Evolutionary conservation across 2,888 invertebrate genomes (phyloP), one percentile per base, ranked within the genome.

Genomic region (Pandemis heparana): DNA sequence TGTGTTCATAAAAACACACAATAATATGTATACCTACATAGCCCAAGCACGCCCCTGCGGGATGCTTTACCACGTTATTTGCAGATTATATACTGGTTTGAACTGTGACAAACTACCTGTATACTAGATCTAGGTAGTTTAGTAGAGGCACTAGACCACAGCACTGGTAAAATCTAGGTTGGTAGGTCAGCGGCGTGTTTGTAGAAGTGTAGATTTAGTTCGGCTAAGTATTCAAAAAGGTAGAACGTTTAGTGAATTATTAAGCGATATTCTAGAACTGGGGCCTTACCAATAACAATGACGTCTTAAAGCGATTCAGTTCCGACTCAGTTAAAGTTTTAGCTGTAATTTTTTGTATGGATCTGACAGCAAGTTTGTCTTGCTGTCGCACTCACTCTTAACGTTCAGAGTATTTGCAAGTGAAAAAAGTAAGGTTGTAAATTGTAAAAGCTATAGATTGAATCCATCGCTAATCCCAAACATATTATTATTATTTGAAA

Each of bases 111-210:
- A 5, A 14, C 23, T 32, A 46, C 46, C 14, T 14, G 2, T 14
- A 41, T 41, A 41, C 41, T 9, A 41, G 5, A 46, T 5, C 46
- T 14, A 46, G 46, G 46, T 46, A 46, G 46, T 14, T 5, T 9
- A 53, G 48, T 48, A n/a, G 48, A 48, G 48, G 53, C 53, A 53
- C 48, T 46, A 64, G 64, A 56, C 48, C 64, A 32, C 59, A 60
- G 61, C 46, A 56, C 43, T 23, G 46, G 56, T 59, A 68, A 61
- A 72, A 72, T 72, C 56, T 72, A 68, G 68, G 73, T 46, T 63
- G 68, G 23, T 12, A 53, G 70, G 63, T 70, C 62, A 63, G 48
- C 18, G 23, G 70, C 70, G n/a, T 53, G 53, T 41, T 62, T 60
- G 38, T 7, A 2, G n/a, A 56, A 56, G 56, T 56, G 56, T 56